Conservation (phyloP, 2,113 vertebrate species). For the Corythoichthys haematopterus region DNA sequence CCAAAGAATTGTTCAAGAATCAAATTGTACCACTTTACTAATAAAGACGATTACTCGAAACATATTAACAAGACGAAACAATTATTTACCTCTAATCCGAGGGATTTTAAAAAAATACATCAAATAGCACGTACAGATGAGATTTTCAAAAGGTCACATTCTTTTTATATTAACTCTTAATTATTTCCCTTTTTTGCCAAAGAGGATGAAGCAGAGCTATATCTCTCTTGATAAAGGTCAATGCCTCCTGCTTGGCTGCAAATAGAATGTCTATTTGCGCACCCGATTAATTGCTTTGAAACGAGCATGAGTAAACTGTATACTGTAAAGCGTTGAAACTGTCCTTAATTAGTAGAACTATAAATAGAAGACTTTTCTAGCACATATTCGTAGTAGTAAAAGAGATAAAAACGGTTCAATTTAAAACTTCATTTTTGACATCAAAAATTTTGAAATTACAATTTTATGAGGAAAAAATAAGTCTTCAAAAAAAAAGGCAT, state of each 20-base stretch:
- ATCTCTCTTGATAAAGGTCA: slow-evolving; percentile 4
- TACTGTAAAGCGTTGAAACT: background rate
- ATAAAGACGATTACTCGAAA: background rate
- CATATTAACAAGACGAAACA: background rate
- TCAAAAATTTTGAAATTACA: background rate
- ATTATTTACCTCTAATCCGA: background rate
- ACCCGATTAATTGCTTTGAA: background rate
- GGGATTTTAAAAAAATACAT: background rate
- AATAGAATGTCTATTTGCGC: slow-evolving; percentile 7
- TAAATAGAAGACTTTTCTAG: background rate
- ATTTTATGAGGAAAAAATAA: no score
- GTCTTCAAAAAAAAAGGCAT: no score
- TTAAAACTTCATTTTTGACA: background rate
- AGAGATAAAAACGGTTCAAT: background rate
- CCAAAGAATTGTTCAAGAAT: no score
- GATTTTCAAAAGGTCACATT: background rate
- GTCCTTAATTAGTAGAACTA: background rate
- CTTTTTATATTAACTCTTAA: background rate
- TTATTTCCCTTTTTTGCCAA: background rate
- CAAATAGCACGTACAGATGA: background rate
- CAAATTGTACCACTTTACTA: background rate
- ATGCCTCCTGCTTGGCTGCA: background rate
- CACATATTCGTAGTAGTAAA: background rate
- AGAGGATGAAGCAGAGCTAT: background rate
- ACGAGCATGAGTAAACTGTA: background rate